A percentile compares a stretch with the other conserved stretches of the same genome.
These are phyloP conservation scores for Cistogaster globosa DNA, from an alignment of 2,888 invertebrate genomes.

Conservation along the genomic window DNA sequence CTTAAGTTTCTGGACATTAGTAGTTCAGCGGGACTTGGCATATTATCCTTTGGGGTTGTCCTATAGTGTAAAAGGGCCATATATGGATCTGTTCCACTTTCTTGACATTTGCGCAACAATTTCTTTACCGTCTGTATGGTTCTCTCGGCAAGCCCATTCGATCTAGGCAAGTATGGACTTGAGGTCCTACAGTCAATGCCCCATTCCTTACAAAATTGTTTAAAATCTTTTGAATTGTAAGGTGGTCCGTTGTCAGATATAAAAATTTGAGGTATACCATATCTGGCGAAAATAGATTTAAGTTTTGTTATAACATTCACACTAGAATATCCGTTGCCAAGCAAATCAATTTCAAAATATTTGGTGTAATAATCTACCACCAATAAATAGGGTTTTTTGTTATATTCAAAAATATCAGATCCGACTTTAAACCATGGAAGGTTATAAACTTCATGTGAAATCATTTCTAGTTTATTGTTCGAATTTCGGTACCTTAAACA, in stretches of 20 bases:
- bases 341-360: neutral
- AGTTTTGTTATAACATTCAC: neutral
- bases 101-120: neutral
- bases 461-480: constrained; percentile 14
- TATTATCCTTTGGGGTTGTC: neutral
- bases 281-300: neutral
- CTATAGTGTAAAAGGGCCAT: neutral
- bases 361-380: neutral
- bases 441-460: constrained; percentile 31
- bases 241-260: neutral
- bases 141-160: neutral
- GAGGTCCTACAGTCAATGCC: constrained; percentile 3
- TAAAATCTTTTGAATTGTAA: constrained; percentile 5
- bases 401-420: neutral
- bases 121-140: constrained; percentile 1
- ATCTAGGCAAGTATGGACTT: neutral
- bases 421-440: constrained; percentile 25
- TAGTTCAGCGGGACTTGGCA: neutral
- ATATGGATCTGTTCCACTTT: constrained; percentile 1
- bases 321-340: neutral
- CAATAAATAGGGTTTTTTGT: neutral
- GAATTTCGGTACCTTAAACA: constrained; percentile 6
- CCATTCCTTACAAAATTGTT: neutral
- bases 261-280: constrained; percentile 1
- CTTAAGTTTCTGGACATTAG: neutral